Evolutionary conservation across 2,113 vertebrate species (phyloP), one percentile per base, ranked within the genome.

Genomic region (Spermophilus dauricus): DNA sequence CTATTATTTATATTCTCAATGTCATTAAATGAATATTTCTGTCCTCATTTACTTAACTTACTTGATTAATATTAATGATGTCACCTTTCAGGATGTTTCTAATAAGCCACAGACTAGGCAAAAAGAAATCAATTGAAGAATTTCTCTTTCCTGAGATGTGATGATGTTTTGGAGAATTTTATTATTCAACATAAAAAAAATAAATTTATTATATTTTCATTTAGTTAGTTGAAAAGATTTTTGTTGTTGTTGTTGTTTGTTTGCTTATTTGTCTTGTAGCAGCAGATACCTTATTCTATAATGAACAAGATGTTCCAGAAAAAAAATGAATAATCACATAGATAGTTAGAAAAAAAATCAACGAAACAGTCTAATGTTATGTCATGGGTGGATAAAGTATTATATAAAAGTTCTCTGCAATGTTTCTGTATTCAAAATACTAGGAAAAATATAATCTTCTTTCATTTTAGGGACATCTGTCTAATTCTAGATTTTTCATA

Each of bases 21-120:
- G 28, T n/a, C 80, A 61, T 67, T 88, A 89, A 93, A 73, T 94
- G 10, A 89, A 94, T 83, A 87, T 72, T 88, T 82, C 22, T 69
- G 1, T 69, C 80, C 14, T 95, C 1, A 84, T 82, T 91, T 73
- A 83, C 4, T 93, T 75, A 17, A 78, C 73, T 86, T 96, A 70
- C n/a, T 94, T 88, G 48, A 56, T 81, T 84, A 70, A 48, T 61
- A 85, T 92, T 92, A 89, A 82, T 89, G 80, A 8, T 78, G 8
- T 58, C 8, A 94, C 83, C 10, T 69, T 96, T 94, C n/a, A 92
- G 48, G 22, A 78, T 37, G 9, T 81, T 86, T 95, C 83, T 16
- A 80, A 65, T 92, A 69, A 96, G 37, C 22, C 72, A 39, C 4
- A 56, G 39, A 75, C 17, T 56, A 76, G 70, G 24, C 22, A 75